Base-by-base conservation (phyloP, 2,797 vertebrate species). In the Florisuga fusca region DNA sequence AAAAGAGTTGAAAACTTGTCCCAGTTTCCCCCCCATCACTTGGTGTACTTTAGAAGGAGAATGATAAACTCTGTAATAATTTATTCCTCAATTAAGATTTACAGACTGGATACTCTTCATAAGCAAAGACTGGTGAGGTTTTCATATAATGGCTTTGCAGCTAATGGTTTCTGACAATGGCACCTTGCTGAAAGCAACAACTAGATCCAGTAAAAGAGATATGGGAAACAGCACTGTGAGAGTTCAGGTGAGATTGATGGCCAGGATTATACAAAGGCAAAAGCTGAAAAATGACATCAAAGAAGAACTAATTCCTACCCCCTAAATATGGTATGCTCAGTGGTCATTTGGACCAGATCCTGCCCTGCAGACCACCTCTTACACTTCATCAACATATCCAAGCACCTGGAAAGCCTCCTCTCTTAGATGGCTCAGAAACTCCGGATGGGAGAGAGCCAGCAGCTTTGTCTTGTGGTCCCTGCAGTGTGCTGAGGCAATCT, bases 61-160 rank as follows among this genome's bases (percentile, higher is more conserved):
- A 77, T 80, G 73, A 43, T 78, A 97, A 94, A 92, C 25, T 84
- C 57, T 68, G 19, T 9, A 69, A 84, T 96, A 71, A 96, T 96
- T 95, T 94, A 95, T 96, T 95, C 57, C 26, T 84, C 89, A 93
- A 76, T 96, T 89, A 95, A 93, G 34, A 84, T 90, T 76, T 94
- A 94, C 96, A 72, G 76, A 86, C 86, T 87, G 87, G 71, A 63
- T 87, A 73, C 66, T 78, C 64, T 92, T 78, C 78, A 73, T 87
- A 90, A 91, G 48, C 50, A 66, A 59, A 82, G 75, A 89, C 41
- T 43, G 50, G 64, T 88, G 75, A 67, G 63, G 36, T 95, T 71
- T 83, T 78, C 45, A 43, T 50, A 59, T 20, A 94, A 75, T 34
- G 87, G 29, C 29, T 85, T 95, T 94, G n/a, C 61, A 93, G 80